phyloP scores from a whole-genome alignment of 92 coral and sea anemone species.

The Desmophyllum pertusum region DNA sequence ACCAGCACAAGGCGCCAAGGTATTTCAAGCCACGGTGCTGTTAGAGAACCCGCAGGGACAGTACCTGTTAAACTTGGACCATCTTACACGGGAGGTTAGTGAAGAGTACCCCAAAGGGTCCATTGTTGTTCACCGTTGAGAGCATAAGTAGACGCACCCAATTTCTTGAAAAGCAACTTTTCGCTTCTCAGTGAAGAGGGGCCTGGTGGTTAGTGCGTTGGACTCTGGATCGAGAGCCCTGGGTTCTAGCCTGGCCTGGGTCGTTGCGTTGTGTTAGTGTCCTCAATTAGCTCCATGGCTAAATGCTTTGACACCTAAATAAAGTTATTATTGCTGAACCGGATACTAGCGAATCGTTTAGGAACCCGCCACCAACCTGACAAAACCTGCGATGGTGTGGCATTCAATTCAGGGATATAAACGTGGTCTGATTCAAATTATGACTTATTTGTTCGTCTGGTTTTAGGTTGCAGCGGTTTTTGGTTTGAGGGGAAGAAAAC shows the following conservation, averaged over 20 bases:
- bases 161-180: neutral
- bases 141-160: too few species aligned
- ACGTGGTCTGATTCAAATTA: neutral
- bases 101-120: neutral
- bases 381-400: too few species aligned
- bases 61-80: slow-evolving; percentile 63
- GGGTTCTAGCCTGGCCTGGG: too few species aligned
- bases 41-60: slow-evolving; percentile 98
- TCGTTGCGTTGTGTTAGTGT: too few species aligned
- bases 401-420: too few species aligned
- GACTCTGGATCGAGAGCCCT: too few species aligned
- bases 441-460: neutral
- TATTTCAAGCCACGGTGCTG: slow-evolving; percentile 85
- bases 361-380: too few species aligned
- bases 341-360: too few species aligned
- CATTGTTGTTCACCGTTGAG: too few species aligned
- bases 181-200: neutral
- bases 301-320: too few species aligned
- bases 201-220: neutral
- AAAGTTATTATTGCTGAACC: too few species aligned
- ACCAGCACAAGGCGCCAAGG: slow-evolving; percentile 84
- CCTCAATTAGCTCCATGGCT: too few species aligned
- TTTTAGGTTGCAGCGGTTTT: slow-evolving; percentile 67
- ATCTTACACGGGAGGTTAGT: slow-evolving; percentile 76
- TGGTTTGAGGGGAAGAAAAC: slow-evolving; percentile 69